A percentile compares a stretch with the other conserved stretches of the same genome.
Conservation (phyloP, 1,140 invertebrate genomes). For the Frieseomelitta varia region DNA sequence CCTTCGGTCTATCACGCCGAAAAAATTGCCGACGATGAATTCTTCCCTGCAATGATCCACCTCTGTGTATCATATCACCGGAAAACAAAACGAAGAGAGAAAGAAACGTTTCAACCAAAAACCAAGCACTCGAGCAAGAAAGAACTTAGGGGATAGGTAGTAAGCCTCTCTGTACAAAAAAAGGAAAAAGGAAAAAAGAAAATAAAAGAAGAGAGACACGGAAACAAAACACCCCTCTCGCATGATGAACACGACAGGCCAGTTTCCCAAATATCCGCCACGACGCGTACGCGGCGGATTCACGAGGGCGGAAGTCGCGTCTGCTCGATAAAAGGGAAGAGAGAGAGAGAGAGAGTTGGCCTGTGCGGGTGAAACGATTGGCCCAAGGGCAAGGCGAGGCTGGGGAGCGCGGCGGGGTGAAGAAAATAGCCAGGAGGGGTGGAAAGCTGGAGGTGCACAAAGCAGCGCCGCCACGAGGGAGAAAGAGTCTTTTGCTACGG, state of each 20-base stretch:
- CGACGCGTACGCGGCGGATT: not conserved
- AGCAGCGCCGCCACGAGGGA: constrained; percentile 39
- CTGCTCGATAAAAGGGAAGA: constrained; percentile 28
- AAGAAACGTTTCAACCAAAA: not conserved
- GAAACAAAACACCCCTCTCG: not conserved
- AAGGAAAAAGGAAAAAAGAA: no score
- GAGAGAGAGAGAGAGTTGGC: not conserved
- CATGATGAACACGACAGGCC: not conserved
- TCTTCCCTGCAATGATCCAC: not conserved
- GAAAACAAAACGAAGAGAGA: not conserved
- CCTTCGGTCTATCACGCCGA: not conserved
- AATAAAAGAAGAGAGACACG: not conserved
- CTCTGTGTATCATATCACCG: not conserved
- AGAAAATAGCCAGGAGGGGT: not conserved
- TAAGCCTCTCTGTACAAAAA: not conserved
- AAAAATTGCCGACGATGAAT: not conserved
- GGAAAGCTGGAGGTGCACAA: not conserved
- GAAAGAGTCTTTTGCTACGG: constrained; percentile 53
- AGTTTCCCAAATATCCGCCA: not conserved
- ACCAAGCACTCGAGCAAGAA: not conserved
- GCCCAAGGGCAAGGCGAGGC: constrained; percentile 56
- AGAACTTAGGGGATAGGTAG: not conserved
- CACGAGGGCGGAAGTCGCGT: constrained; percentile 20
- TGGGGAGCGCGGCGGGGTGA: not conserved
- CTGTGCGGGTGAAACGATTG: not conserved